Evolutionary conservation across 2,888 invertebrate genomes (phyloP).

Genomic region (Nomada fabriciana): DNA sequence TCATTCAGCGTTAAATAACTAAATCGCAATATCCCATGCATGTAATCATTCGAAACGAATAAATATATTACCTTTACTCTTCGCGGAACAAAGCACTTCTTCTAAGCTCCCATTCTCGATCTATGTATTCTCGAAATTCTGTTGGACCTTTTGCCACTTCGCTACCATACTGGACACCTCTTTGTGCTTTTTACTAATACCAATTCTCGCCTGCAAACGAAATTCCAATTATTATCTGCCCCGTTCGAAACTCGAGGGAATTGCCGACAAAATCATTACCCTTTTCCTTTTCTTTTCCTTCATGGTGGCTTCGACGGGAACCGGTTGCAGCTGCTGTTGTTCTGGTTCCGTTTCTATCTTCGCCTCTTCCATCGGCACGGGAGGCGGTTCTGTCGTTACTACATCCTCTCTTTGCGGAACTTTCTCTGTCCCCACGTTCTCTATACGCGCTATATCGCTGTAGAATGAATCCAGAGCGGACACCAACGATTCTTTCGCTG

Average conservation of each 20-base stretch:
- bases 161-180: conserved; percentile 89
- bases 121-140: conserved; percentile 81
- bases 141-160: conserved; percentile 90
- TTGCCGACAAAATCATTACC: conserved; percentile 35
- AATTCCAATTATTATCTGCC: background rate
- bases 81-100: background rate
- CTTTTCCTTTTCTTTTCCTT: conserved; percentile 65
- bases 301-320: conserved; percentile 15
- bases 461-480: conserved; percentile 87
- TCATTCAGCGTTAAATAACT: no score
- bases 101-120: background rate
- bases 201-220: conserved; percentile 86
- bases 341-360: conserved; percentile 58
- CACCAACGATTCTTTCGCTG: conserved; percentile 81
- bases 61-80: conserved; percentile 9
- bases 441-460: conserved; percentile 87
- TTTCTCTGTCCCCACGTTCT: conserved; percentile 76
- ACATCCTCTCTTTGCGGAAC: conserved; percentile 47
- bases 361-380: conserved; percentile 41
- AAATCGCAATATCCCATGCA: background rate
- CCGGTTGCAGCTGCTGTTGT: background rate
- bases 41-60: background rate
- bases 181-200: conserved; percentile 89
- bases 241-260: background rate
- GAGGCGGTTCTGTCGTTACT: conserved; percentile 1